Evolutionary conservation across 2,888 invertebrate species (phyloP).

Genomic region (Carterocephalus palaemon): DNA sequence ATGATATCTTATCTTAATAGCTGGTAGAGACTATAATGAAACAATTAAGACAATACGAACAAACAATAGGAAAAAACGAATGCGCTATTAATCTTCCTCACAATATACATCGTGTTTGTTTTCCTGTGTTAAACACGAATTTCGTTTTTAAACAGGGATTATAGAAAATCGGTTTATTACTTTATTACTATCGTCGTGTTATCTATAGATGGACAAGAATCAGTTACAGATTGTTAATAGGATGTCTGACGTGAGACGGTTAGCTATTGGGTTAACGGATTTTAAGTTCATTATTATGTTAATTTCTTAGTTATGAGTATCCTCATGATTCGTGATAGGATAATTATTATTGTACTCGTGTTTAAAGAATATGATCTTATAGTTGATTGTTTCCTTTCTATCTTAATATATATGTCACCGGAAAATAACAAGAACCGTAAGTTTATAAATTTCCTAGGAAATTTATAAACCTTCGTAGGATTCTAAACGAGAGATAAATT

Average conservation of each 20-base stretch:
- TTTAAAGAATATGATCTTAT: not conserved
- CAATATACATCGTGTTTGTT: conserved; percentile 54
- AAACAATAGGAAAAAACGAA: conserved; percentile 39
- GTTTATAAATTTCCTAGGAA: too few species aligned
- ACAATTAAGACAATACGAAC: conserved; percentile 61
- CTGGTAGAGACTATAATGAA: conserved; percentile 53
- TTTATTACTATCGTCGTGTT: conserved; percentile 21
- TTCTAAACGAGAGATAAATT: too few species aligned
- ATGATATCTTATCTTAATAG: conserved; percentile 53
- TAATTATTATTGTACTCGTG: conserved; percentile 3
- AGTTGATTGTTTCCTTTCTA: too few species aligned
- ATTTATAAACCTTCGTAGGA: too few species aligned
- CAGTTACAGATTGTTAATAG: conserved; percentile 40
- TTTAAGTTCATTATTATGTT: conserved; percentile 22
- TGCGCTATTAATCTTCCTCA: conserved; percentile 62
- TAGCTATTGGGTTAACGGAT: not conserved
- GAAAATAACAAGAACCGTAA: too few species aligned
- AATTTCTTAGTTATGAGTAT: conserved; percentile 13
- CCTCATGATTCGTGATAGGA: not conserved
- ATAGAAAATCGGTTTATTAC: conserved; percentile 33
- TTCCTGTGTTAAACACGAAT: conserved; percentile 55
- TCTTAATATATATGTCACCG: too few species aligned
- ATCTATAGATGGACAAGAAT: conserved; percentile 30
- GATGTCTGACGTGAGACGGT: conserved; percentile 23
- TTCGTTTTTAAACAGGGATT: conserved; percentile 52